Conservation (phyloP, 2,797 vertebrate genomes). For the Danio tinwini region DNA sequence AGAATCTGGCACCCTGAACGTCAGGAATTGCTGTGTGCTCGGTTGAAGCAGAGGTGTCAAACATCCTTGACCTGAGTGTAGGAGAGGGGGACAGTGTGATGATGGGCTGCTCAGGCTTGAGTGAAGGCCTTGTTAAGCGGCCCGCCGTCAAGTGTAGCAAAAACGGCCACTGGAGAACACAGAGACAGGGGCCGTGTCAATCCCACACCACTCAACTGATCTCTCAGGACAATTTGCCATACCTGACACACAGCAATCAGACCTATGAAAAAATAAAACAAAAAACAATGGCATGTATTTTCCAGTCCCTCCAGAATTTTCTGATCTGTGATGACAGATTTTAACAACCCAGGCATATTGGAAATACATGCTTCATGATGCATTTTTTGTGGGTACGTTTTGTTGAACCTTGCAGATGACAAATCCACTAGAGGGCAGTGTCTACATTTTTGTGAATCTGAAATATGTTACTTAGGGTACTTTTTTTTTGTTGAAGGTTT, state of each 20-base stretch:
- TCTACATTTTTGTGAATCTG: too few relatives aligned
- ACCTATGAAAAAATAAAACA: constrained; percentile 43
- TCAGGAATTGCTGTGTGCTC: constrained; percentile 2
- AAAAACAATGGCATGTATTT: constrained; percentile 58
- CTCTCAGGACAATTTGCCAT: constrained; percentile 57
- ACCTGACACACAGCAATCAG: constrained; percentile 62
- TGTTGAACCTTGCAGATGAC: too few relatives aligned
- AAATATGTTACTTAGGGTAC: too few relatives aligned
- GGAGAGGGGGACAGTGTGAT: constrained; percentile 34
- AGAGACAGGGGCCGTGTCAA: constrained; percentile 28
- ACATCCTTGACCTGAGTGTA: constrained; percentile 49
- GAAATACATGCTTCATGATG: too few relatives aligned
- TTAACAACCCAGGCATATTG: too few relatives aligned
- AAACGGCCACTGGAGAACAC: constrained; percentile 33
- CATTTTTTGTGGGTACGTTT: too few relatives aligned
- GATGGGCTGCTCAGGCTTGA: constrained; percentile 47
- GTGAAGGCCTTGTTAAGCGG: constrained; percentile 51
- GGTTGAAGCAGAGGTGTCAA: constrained; percentile 43
- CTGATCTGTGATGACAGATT: too few relatives aligned
- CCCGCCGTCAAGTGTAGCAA: constrained; percentile 29
- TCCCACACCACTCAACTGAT: constrained; percentile 37
- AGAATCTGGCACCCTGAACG: constrained; percentile 3
- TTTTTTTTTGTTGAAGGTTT: too few relatives aligned
- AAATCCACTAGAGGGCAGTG: too few relatives aligned
- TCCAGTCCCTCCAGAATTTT: neutral